Percentiles rank a stretch among this genome's conserved stretches.
Conservation (phyloP, 1,140 invertebrate genomes). For the Mactra quadrangularis region DNA sequence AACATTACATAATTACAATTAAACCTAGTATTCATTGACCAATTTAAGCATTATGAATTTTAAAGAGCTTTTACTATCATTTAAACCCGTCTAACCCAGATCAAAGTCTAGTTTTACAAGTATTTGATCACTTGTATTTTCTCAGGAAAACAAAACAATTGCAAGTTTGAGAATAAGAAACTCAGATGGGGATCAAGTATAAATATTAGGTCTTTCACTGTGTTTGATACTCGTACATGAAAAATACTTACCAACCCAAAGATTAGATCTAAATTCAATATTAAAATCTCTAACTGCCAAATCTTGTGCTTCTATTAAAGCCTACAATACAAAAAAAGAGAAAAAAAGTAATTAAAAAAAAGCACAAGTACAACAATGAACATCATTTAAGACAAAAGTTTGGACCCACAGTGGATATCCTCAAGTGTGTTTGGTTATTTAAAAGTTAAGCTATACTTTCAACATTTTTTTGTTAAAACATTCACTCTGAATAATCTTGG, state of each 20-base stretch:
- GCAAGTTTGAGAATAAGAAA: no score
- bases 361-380: background rate
- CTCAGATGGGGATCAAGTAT: no score
- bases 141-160: no score
- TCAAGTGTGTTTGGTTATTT: background rate
- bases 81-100: no score
- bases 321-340: constrained; percentile 66
- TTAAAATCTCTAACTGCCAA: constrained; percentile 94
- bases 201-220: no score
- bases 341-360: background rate
- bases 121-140: no score
- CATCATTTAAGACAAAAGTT: background rate
- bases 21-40: no score
- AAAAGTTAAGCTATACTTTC: background rate
- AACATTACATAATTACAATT: no score
- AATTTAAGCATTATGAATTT: no score
- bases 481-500: background rate
- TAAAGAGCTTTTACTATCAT: no score
- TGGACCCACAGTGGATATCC: background rate
- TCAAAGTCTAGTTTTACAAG: no score
- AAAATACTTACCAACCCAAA: constrained; percentile 95
- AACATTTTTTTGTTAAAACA: background rate
- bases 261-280: constrained; percentile 97
- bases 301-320: constrained; percentile 91
- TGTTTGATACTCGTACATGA: background rate